A percentile compares a stretch with the other conserved stretches of the same genome.
Conservation (phyloP, 2,113 vertebrate genomes). For the Limanda limanda region DNA sequence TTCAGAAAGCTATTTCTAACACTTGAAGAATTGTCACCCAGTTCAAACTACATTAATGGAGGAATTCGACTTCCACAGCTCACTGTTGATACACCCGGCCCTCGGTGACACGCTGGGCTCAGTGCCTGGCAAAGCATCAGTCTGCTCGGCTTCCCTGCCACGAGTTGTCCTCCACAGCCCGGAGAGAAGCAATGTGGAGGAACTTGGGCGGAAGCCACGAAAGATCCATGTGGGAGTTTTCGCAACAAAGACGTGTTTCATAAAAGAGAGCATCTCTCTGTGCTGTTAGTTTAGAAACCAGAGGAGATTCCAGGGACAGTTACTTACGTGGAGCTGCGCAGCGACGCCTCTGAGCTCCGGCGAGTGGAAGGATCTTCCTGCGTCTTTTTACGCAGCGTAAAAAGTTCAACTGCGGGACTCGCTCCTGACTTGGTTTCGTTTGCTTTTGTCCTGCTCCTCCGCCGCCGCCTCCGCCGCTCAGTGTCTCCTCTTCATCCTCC, state of each 20-base stretch:
- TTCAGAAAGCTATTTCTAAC: background rate
- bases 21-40: background rate
- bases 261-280: background rate
- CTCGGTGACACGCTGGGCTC: background rate
- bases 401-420: background rate
- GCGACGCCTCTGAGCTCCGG: slow-evolving; percentile 25
- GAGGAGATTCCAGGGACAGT: background rate
- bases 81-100: background rate
- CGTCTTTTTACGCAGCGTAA: background rate
- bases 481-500: slow-evolving; percentile 58
- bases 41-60: background rate
- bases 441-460: background rate
- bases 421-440: background rate
- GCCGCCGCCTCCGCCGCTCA: slow-evolving; percentile 3
- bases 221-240: background rate
- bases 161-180: slow-evolving; percentile 56
- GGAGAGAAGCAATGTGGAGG: background rate
- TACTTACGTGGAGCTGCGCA: slow-evolving; percentile 61
- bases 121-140: slow-evolving; percentile 36
- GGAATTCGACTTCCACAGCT: background rate
- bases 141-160: slow-evolving; percentile 63
- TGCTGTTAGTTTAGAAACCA: no score
- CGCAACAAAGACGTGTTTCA: background rate
- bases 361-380: background rate
- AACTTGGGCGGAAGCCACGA: background rate